Base-by-base conservation (phyloP, 37 sponge, comb jelly and placozoan genomes). In the Amphimedon queenslandica region DNA sequence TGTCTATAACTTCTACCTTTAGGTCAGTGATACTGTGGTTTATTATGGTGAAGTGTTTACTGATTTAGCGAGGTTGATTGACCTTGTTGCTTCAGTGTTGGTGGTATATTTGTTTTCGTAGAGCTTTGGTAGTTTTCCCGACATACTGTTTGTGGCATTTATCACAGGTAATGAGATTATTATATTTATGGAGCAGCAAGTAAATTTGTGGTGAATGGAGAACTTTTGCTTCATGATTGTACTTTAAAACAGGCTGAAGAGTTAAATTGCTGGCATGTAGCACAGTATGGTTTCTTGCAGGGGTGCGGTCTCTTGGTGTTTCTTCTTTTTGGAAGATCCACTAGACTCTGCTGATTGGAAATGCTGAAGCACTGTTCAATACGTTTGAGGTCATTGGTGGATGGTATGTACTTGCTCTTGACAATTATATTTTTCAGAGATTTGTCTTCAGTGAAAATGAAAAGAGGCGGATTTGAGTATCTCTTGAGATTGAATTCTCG, bases 81-180 rank as follows among this genome's bases (percentile, higher is more conserved):
- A 13, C 13, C 8, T 47, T 8, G 8, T 8, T 47, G 13, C 53
- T 47, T 8, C 13, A 18, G 8, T 66, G 51, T 51, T 76, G 77
- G 42, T 66, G 67, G 57, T 66, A 47, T 1, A 76, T 42, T 41
- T 66, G 6, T 5, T 23, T 8, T 47, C 64, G 63, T 13, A 76
- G 40, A 5, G 40, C 32, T 51, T 65, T 40, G 10, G 77, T 76
- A 21, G 77, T 76, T 21, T 43, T 10, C 29, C 77, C 77, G 18
- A 76, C 77, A 30, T 76, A 76, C 28, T 76, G 77, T 76, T 76
- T 76, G 41, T 43, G 35, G 56, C 77, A 76, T 38, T 74, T 74
- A 23, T 20, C 60, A 42, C 75, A 74, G 3, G 75, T 74, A 18
- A 74, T 74, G 6, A 76, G 77, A 64, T 64, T n/a, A 76, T 76